Evolutionary conservation across 2,113 vertebrate genomes (phyloP).

Genomic region (Andinoacara biseriatus): DNA sequence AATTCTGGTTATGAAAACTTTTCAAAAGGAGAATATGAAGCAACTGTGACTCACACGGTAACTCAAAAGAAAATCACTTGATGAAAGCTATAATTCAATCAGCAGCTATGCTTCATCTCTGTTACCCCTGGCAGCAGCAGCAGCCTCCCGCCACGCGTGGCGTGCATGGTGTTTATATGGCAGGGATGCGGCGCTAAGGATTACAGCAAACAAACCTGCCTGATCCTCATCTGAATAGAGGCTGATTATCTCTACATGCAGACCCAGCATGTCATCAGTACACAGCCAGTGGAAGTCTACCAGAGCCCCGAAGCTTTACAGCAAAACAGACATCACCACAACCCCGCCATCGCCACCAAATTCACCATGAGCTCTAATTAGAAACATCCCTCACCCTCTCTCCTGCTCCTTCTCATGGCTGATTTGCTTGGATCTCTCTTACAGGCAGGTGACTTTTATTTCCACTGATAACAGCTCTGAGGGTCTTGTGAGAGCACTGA

Average conservation of each 20-base stretch:
- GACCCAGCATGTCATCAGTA: conserved; percentile 43
- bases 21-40: conserved; percentile 34
- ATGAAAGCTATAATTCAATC: conserved; percentile 63
- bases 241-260: conserved; percentile 69
- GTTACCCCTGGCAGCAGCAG: conserved; percentile 7
- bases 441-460: conserved; percentile 57
- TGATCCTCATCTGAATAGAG: conserved; percentile 71
- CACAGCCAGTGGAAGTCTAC: conserved; percentile 40
- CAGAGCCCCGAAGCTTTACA: conserved; percentile 21
- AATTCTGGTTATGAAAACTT: conserved; percentile 43
- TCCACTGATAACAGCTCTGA: conserved; percentile 34
- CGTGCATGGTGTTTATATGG: conserved; percentile 41
- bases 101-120: conserved; percentile 39
- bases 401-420: conserved; percentile 28
- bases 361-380: conserved; percentile 58
- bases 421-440: conserved; percentile 51
- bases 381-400: conserved; percentile 12
- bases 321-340: conserved; percentile 26
- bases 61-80: conserved; percentile 59
- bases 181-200: conserved; percentile 32
- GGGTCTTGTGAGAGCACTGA: conserved; percentile 16
- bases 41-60: conserved; percentile 30
- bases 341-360: conserved; percentile 14
- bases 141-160: conserved; percentile 46
- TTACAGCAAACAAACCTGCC: conserved; percentile 66